Percentiles rank a stretch among this genome's conserved stretches.
Conservation (phyloP, 2,888 invertebrate species). For the Apodemia zela region DNA sequence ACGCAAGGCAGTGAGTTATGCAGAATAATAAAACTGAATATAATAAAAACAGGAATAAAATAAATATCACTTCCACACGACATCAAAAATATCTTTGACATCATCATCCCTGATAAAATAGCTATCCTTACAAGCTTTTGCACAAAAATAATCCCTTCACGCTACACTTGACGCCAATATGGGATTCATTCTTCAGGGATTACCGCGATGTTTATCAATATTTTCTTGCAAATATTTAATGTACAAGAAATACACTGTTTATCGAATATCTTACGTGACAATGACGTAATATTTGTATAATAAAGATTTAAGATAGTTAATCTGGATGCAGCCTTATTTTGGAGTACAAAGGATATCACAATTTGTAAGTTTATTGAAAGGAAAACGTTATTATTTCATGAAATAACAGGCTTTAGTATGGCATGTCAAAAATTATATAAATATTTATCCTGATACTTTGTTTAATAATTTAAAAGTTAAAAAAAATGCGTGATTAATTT, state of each 20-base stretch:
- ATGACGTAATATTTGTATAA: constrained; percentile 66
- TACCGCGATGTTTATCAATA: constrained; percentile 71
- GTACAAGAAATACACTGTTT: constrained; percentile 37
- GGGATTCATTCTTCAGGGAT: constrained; percentile 56
- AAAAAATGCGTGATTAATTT: not conserved
- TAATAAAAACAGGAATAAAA: not conserved
- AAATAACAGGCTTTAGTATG: too few species aligned
- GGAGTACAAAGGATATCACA: not conserved
- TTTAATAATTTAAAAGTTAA: not conserved
- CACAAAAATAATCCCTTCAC: constrained; percentile 74
- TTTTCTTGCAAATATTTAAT: constrained; percentile 58
- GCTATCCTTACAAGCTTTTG: constrained; percentile 43
- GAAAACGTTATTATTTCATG: constrained; percentile 14
- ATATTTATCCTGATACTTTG: too few species aligned
- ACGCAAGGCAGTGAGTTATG: too few species aligned
- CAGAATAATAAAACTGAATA: too few species aligned
- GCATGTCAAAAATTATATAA: too few species aligned
- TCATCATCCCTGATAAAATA: constrained; percentile 10
- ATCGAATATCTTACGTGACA: constrained; percentile 51
- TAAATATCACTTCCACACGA: not conserved
- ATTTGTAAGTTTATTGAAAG: constrained; percentile 35
- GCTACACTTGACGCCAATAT: constrained; percentile 76
- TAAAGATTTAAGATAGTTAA: constrained; percentile 43
- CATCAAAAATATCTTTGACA: constrained; percentile 22
- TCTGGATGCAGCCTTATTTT: constrained; percentile 31